A percentile compares a stretch with the other conserved stretches of the same genome.
Evolutionary conservation across 2,888 invertebrate species (phyloP).

Genomic region (Diogma glabrata): DNA sequence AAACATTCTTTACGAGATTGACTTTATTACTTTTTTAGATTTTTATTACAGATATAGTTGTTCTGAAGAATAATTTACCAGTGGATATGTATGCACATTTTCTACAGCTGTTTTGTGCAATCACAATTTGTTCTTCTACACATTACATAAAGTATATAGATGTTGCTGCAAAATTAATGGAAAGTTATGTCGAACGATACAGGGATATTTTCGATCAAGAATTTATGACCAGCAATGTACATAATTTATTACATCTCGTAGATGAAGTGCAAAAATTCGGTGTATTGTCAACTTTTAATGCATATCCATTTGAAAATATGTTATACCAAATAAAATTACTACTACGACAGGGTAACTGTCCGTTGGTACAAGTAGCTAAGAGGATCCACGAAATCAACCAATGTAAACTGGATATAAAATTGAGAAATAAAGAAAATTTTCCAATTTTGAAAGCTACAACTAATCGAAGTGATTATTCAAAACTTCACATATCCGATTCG

Average conservation of each 20-base stretch:
- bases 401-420: background rate
- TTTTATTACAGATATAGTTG: background rate
- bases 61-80: constrained; percentile 9
- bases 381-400: background rate
- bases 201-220: background rate
- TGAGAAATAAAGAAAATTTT: no score
- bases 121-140: constrained; percentile 5
- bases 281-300: background rate
- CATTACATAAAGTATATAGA: background rate
- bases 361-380: background rate
- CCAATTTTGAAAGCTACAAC: background rate
- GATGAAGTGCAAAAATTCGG: background rate
- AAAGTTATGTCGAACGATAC: background rate
- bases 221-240: background rate
- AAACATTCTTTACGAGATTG: background rate
- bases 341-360: background rate
- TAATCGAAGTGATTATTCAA: background rate
- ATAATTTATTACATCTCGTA: background rate
- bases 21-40: background rate
- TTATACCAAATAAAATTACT: constrained; percentile 1
- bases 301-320: no score
- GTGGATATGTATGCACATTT: background rate
- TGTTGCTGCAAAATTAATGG: background rate
- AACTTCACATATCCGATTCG: background rate
- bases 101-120: constrained; percentile 7